Conservation (phyloP, 2,888 invertebrate species). For the Tetragonula carbonaria region DNA sequence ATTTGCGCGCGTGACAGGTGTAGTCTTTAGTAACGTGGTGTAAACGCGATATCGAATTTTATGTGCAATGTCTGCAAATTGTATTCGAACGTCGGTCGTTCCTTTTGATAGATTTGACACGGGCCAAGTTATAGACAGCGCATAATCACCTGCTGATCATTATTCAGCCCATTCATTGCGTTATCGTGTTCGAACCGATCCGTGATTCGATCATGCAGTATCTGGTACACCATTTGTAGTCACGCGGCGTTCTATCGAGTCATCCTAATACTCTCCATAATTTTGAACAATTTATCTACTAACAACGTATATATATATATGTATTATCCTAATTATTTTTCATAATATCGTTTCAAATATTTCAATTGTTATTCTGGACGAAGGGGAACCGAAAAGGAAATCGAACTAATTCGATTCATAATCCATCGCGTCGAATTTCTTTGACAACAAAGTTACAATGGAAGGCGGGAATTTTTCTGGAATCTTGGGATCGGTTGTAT, state of each 20-base stretch:
- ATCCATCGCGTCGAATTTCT: background rate
- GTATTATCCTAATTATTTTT: background rate
- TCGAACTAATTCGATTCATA: background rate
- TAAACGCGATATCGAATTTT: constrained; percentile 6
- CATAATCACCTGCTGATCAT: constrained; percentile 81
- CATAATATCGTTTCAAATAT: background rate
- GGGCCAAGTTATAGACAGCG: constrained; percentile 80
- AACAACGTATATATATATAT: background rate
- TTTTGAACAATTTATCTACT: background rate
- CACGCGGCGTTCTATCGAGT: constrained; percentile 70
- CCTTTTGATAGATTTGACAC: constrained; percentile 55
- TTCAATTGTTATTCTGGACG: too few species aligned
- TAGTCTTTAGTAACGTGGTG: background rate
- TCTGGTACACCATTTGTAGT: constrained; percentile 80
- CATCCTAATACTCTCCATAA: constrained; percentile 70
- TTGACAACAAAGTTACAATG: background rate
- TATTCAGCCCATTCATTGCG: constrained; percentile 82
- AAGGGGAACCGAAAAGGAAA: too few species aligned
- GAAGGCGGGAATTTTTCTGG: background rate
- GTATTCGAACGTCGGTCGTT: constrained; percentile 29
- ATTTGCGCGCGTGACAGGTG: background rate
- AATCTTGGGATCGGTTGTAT: constrained; percentile 19
- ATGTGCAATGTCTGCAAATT: constrained; percentile 18
- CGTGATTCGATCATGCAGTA: constrained; percentile 81
- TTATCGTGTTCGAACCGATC: constrained; percentile 80